phyloP scores from a whole-genome alignment of 2,888 invertebrate genomes.

The Belgica antarctica region DNA sequence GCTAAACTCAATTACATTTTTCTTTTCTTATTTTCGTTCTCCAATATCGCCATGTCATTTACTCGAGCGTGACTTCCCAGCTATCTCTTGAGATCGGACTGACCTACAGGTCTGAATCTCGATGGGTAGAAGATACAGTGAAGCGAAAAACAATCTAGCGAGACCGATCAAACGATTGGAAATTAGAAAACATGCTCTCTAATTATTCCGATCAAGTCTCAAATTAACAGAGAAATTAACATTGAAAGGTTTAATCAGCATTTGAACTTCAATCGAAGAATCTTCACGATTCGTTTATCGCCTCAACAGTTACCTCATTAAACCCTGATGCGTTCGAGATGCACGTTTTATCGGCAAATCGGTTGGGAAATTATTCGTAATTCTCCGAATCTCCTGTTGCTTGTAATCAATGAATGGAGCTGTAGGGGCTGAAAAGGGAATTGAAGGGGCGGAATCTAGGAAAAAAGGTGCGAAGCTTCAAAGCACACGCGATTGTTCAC shows the following conservation, averaged over 20 bases:
- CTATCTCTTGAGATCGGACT: too few species aligned
- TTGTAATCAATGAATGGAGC: slow-evolving; percentile 2
- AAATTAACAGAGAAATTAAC: slow-evolving; percentile 5
- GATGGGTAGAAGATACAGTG: too few species aligned
- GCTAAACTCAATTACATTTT: neutral
- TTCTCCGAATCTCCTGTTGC: neutral
- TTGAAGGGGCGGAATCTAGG: too few species aligned
- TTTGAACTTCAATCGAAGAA: neutral
- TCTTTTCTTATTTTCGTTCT: neutral
- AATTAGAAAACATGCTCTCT: too few species aligned
- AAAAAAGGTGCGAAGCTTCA: too few species aligned
- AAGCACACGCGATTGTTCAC: too few species aligned
- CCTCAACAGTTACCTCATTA: neutral
- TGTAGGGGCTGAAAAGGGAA: too few species aligned
- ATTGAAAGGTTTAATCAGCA: neutral
- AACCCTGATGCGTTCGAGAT: neutral
- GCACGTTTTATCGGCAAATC: neutral
- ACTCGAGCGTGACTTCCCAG: neutral
- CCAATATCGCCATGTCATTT: neutral
- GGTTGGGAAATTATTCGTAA: neutral
- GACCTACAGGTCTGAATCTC: too few species aligned
- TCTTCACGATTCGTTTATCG: neutral
- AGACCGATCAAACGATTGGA: neutral
- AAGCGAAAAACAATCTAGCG: neutral
- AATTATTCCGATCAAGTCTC: neutral